Conservation (phyloP, 2,797 vertebrate species). For the Geotrypetes seraphini region DNA sequence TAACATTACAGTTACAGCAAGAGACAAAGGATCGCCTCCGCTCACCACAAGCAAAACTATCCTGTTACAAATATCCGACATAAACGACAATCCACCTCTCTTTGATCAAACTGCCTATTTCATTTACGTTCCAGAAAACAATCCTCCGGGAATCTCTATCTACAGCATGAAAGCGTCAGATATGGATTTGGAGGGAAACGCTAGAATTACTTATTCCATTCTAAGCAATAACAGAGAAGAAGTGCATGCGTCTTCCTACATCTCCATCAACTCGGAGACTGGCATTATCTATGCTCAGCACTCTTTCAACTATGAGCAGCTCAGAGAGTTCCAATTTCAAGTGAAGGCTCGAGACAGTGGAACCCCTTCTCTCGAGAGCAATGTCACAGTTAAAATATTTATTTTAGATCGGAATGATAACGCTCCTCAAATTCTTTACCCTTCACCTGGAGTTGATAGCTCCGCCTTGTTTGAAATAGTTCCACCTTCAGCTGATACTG, state of each 20-base stretch:
- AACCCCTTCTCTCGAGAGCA: constrained; percentile 40
- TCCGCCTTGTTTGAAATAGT: constrained; percentile 41
- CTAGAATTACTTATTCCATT: constrained; percentile 25
- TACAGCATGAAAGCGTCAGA: not conserved
- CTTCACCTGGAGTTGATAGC: constrained; percentile 29
- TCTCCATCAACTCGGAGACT: constrained; percentile 54
- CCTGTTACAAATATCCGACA: not conserved
- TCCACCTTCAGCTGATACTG: constrained; percentile 46
- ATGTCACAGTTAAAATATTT: constrained; percentile 45
- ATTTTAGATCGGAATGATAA: constrained; percentile 61
- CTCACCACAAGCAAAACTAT: not conserved
- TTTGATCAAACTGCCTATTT: not conserved
- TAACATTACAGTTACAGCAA: constrained; percentile 39
- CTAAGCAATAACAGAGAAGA: not conserved
- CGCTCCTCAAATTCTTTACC: constrained; percentile 50
- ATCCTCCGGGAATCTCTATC: constrained; percentile 15
- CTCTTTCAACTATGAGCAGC: constrained; percentile 60
- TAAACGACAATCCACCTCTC: not conserved
- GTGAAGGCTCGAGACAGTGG: constrained; percentile 52
- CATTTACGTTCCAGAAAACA: not conserved
- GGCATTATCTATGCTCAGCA: constrained; percentile 59
- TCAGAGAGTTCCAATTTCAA: constrained; percentile 46
- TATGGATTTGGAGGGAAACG: too few relatives aligned
- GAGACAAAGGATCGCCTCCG: constrained; percentile 32
- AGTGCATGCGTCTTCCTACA: constrained; percentile 58